Base-by-base conservation (phyloP, 2,797 vertebrate genomes). In the Jordanella pulchra region DNA sequence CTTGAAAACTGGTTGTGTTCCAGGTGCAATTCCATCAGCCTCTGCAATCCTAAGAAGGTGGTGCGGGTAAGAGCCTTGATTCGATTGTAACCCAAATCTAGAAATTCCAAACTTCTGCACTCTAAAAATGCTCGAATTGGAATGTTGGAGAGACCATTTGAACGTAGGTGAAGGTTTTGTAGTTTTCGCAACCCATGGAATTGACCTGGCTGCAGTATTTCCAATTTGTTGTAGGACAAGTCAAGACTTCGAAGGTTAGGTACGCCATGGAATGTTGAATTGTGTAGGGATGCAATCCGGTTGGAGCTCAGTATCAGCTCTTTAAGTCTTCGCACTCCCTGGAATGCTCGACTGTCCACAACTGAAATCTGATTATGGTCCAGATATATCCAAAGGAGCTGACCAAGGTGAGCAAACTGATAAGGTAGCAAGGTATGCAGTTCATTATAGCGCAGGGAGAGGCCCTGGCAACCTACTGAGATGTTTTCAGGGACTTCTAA, bases 1-100 rank as follows among this genome's bases (percentile, higher is more conserved):
- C 98, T 95, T 39, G 98, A 99, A 90, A 99, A 99, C 89, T 99
- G 98, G 85, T 99, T 99, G 91, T 99, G 98, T 82, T 99, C 98
- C 90, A 99, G 81, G 81, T 99, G 98, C 80, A 99, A 95, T 89
- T 99, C 98, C 64, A 97, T 98, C 50, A 99, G 78, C 89, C 96
- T 97, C 86, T 97, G 87, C 27, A 99, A 95, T 61, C 98, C 98
- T 71, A 98, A 92, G 70, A 99, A 99, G 7, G 97, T 97, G 1
- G 98, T 99, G 44, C 98, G 96, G 15, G 98, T 98, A 47, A 99
- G 91, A 83, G 96, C 96, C 64, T 97, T 95, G 71, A 99, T 97
- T 53, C 97, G 95, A 91, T 99, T 99, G 87, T 99, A 99, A 84
- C 98, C 97, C 90, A 99, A 86, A 88, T 99, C 98, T 86, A 99